Evolutionary conservation across 2,888 invertebrate species (phyloP).

Genomic region (Pollenia griseotomentosa): DNA sequence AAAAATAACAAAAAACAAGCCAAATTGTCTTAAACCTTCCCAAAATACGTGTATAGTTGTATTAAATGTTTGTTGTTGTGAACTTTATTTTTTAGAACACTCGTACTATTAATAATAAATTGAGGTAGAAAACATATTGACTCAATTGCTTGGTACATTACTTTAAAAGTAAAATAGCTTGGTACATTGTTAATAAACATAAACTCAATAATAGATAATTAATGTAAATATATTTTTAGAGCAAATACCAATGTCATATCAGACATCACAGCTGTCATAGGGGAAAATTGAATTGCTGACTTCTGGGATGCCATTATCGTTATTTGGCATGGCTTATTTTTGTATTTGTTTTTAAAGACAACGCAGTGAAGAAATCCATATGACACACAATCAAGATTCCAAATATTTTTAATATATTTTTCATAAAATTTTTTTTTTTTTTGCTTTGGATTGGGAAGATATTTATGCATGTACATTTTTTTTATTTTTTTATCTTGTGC

Average conservation of each 20-base stretch:
- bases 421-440: not conserved
- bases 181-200: not conserved
- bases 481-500: not conserved
- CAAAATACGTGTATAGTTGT: too few relatives aligned
- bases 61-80: too few relatives aligned
- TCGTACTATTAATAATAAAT: too few relatives aligned
- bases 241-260: constrained; percentile 34
- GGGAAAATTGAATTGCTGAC: not conserved
- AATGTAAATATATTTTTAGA: not conserved
- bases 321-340: not conserved
- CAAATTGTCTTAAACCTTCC: too few relatives aligned
- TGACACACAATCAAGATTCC: constrained; percentile 10
- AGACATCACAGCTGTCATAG: constrained; percentile 49
- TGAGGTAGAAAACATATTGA: not conserved
- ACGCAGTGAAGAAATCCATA: not conserved
- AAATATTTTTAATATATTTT: constrained; percentile 23
- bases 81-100: too few relatives aligned
- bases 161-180: not conserved
- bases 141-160: not conserved
- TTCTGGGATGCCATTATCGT: constrained; percentile 15
- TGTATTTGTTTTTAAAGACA: not conserved
- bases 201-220: constrained; percentile 27
- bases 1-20: too few relatives aligned
- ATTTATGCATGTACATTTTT: not conserved
- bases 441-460: not conserved